Percentiles rank a stretch among this genome's conserved stretches.
These are phyloP conservation scores for Orius laevigatus DNA, from an alignment of 1,140 invertebrate species.

Conservation along the genomic window DNA sequence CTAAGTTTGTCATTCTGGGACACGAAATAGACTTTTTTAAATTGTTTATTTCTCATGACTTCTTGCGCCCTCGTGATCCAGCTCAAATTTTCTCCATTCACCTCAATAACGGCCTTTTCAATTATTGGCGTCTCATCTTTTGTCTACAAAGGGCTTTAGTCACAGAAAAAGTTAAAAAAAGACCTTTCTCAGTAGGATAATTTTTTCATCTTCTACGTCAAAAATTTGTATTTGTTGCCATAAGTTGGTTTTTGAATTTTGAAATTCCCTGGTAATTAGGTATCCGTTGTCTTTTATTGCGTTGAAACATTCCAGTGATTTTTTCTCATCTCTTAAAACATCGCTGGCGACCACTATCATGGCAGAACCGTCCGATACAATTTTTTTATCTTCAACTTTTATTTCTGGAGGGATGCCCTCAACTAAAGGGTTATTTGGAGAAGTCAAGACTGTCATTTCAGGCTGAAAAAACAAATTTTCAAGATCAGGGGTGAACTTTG, in stretches of 20 bases:
- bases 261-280: conserved; percentile 30
- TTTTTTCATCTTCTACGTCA: conserved; percentile 11
- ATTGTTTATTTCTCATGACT: conserved; percentile 33
- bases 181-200: conserved; percentile 18
- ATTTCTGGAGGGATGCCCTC: conserved; percentile 33
- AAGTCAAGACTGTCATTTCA: conserved; percentile 30
- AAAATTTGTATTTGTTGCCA: conserved; percentile 1
- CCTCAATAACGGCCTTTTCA: too few species aligned
- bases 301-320: not conserved
- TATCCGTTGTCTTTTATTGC: conserved; percentile 30
- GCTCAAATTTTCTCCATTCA: conserved; percentile 31
- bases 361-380: conserved; percentile 36
- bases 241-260: conserved; percentile 15
- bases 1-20: conserved; percentile 42
- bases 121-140: too few species aligned
- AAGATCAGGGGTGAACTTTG: too few species aligned
- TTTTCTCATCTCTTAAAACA: conserved; percentile 18
- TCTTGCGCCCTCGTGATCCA: conserved; percentile 25
- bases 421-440: conserved; percentile 27
- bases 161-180: too few species aligned
- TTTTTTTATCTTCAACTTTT: conserved; percentile 40
- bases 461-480: conserved; percentile 47
- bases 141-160: too few species aligned
- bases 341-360: conserved; percentile 33
- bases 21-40: conserved; percentile 33